phyloP scores from a whole-genome alignment of 2,113 vertebrate species.

The Sula dactylatra region DNA sequence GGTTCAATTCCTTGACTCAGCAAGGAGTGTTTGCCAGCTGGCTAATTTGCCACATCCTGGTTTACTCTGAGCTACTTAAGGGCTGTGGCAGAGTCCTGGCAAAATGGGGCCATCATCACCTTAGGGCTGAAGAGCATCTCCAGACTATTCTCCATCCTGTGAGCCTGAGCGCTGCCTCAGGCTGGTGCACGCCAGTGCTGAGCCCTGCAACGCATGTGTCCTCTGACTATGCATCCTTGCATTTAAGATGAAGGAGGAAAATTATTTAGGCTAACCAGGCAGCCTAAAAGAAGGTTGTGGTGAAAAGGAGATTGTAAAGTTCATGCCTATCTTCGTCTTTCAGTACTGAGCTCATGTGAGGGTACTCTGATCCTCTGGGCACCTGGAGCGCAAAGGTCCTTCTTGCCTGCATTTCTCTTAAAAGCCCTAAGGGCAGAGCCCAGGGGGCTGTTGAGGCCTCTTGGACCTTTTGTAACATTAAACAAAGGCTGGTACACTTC shows the following conservation, averaged over 20 bases:
- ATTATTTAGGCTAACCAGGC: neutral
- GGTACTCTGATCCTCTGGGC: neutral
- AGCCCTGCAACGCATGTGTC: neutral
- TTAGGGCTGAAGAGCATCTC: neutral
- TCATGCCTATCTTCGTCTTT: neutral
- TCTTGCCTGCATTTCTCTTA: neutral
- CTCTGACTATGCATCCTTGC: neutral
- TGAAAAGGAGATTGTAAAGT: neutral
- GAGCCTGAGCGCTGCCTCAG: neutral
- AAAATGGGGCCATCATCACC: accelerated
- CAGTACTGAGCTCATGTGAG: neutral
- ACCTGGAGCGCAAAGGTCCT: neutral
- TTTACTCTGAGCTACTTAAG: neutral
- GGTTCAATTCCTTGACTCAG: neutral
- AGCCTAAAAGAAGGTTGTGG: neutral
- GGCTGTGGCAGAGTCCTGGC: neutral
- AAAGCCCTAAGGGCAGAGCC: neutral
- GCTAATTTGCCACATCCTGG: neutral
- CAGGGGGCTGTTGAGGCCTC: neutral
- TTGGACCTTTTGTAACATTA: neutral
- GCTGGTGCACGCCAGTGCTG: accelerated
- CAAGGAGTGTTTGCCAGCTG: neutral
- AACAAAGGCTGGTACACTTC: neutral
- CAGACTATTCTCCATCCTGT: neutral
- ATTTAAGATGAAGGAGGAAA: neutral